These are phyloP conservation scores for Caranx melampygus DNA, from an alignment of 2,113 vertebrate species.

Conservation along the genomic window DNA sequence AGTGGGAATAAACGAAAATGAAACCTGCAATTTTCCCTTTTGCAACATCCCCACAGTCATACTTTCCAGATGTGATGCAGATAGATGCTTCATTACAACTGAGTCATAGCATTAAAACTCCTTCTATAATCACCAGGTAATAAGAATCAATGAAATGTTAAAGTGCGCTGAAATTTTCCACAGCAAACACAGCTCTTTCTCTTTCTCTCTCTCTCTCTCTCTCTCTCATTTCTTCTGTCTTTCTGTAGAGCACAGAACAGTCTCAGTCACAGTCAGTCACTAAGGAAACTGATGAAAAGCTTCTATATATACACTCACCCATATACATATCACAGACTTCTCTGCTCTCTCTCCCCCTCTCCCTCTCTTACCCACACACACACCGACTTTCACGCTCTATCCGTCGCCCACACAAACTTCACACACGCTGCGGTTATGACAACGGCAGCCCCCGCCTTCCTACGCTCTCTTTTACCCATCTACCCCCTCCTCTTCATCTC, in stretches of 20 bases:
- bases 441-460: slow-evolving; percentile 38
- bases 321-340: slow-evolving; percentile 64
- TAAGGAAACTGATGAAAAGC: slow-evolving; percentile 80
- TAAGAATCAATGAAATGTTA: slow-evolving; percentile 9
- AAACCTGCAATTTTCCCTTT: neutral
- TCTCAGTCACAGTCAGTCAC: slow-evolving; percentile 70
- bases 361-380: slow-evolving; percentile 23
- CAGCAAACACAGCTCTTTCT: neutral
- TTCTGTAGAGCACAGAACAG: slow-evolving; percentile 39
- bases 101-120: neutral
- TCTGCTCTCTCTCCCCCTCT: slow-evolving; percentile 36
- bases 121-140: slow-evolving; percentile 6
- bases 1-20: neutral
- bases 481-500: slow-evolving; percentile 11
- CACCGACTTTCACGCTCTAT: slow-evolving; percentile 31
- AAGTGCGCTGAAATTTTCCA: slow-evolving; percentile 8
- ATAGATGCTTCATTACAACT: slow-evolving; percentile 6
- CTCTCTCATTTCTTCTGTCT: slow-evolving; percentile 20
- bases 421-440: slow-evolving; percentile 60
- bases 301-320: slow-evolving; percentile 68
- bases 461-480: slow-evolving; percentile 46
- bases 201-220: slow-evolving; percentile 11
- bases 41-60: neutral
- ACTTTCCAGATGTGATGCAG: neutral
- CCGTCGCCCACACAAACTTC: slow-evolving; percentile 56